These are phyloP conservation scores for Amphiduros pacificus DNA, from an alignment of 2,888 invertebrate genomes.

Conservation along the genomic window DNA sequence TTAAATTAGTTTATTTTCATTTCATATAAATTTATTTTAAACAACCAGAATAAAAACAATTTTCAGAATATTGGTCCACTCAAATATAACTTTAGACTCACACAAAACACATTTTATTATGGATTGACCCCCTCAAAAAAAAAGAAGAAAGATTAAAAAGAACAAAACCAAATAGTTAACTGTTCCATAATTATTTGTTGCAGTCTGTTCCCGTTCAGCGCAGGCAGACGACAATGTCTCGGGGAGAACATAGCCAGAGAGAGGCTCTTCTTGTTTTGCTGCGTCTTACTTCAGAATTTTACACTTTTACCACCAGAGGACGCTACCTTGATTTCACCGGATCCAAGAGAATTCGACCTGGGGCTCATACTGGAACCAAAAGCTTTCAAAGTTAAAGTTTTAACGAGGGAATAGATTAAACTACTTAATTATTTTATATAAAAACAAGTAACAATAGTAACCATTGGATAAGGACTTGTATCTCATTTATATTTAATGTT, in stretches of 20 bases:
- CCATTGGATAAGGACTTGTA: no score
- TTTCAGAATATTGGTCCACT: no score
- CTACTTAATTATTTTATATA: no score
- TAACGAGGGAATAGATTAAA: no score
- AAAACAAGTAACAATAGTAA: no score
- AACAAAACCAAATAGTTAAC: no score
- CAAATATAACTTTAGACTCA: no score
- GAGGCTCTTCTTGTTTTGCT: conserved; percentile 45
- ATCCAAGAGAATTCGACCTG: conserved; percentile 43
- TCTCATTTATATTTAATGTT: no score
- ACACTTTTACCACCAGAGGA: conserved; percentile 29
- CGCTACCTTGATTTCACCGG: conserved; percentile 29
- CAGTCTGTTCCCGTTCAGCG: conserved; percentile 46
- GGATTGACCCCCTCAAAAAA: no score
- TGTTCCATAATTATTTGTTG: no score
- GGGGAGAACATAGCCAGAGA: conserved; percentile 50
- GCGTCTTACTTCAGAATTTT: conserved; percentile 39
- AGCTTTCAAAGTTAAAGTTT: conserved; percentile 38
- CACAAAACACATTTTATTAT: no score
- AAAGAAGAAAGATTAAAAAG: no score
- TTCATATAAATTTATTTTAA: not conserved
- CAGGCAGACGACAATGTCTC: conserved; percentile 47
- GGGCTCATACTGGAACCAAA: conserved; percentile 50
- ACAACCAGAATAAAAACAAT: not conserved
- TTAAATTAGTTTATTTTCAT: not conserved